Evolutionary conservation across 2,888 invertebrate genomes (phyloP).

Genomic region (Caenorhabditis sp.): DNA sequence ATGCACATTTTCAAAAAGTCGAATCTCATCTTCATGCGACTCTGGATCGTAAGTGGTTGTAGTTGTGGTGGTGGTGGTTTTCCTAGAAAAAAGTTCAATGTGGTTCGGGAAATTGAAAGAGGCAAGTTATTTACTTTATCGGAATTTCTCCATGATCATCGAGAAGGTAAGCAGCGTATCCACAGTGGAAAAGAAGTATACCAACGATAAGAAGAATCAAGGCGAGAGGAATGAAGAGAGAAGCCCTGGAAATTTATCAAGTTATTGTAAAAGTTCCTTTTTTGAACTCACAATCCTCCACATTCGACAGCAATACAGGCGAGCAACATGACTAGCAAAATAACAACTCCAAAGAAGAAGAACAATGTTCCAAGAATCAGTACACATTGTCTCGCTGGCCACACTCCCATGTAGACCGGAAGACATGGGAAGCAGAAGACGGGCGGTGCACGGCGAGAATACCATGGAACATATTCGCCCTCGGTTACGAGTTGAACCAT

Average conservation of each 20-base stretch:
- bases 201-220: slow-evolving; percentile 69
- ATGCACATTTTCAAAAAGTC: slow-evolving; percentile 52
- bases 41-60: slow-evolving; percentile 45
- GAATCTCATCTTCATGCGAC: slow-evolving; percentile 58
- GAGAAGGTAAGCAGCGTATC: slow-evolving; percentile 71
- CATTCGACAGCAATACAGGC: slow-evolving; percentile 70
- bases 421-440: slow-evolving; percentile 70
- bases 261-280: not conserved
- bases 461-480: slow-evolving; percentile 69
- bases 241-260: slow-evolving; percentile 49
- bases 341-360: slow-evolving; percentile 68
- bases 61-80: slow-evolving; percentile 56
- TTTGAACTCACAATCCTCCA: slow-evolving; percentile 57
- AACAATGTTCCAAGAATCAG: slow-evolving; percentile 64
- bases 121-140: slow-evolving; percentile 49
- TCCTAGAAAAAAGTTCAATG: slow-evolving; percentile 18
- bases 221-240: slow-evolving; percentile 65
- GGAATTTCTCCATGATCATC: slow-evolving; percentile 65
- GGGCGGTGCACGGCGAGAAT: slow-evolving; percentile 61
- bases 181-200: slow-evolving; percentile 69
- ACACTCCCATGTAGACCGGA: slow-evolving; percentile 67
- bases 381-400: slow-evolving; percentile 65
- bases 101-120: not conserved
- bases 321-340: slow-evolving; percentile 65
- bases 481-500: slow-evolving; percentile 52